Percentiles rank a stretch among this genome's conserved stretches.
These are phyloP conservation scores for Scaeva pyrastri DNA, from an alignment of 2,888 invertebrate genomes.

Conservation along the genomic window DNA sequence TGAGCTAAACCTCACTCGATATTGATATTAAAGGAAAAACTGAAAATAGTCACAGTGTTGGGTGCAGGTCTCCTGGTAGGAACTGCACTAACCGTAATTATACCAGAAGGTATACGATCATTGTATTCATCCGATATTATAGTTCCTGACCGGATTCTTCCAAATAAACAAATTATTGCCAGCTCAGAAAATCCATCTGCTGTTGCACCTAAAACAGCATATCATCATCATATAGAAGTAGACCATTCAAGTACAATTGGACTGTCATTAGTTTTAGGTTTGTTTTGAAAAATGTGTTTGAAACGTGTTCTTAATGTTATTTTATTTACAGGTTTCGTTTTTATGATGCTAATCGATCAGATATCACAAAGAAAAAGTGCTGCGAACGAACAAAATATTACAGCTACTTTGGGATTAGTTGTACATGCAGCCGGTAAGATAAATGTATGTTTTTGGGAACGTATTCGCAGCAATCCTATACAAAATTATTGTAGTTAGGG, in stretches of 20 bases:
- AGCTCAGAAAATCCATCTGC: slow-evolving; percentile 34
- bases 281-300: neutral
- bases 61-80: slow-evolving; percentile 99
- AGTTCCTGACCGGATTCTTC: neutral
- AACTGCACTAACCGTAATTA: slow-evolving; percentile 98
- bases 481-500: no score
- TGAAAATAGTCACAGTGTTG: slow-evolving; percentile 96
- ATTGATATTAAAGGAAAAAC: slow-evolving; percentile 89
- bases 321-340: slow-evolving; percentile 91
- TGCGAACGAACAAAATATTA: slow-evolving; percentile 90
- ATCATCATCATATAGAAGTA: slow-evolving; percentile 49
- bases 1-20: neutral
- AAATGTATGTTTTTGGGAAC: neutral
- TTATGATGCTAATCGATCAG: slow-evolving; percentile 99
- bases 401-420: slow-evolving; percentile 97
- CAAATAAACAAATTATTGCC: slow-evolving; percentile 18
- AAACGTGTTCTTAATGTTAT: slow-evolving; percentile 43
- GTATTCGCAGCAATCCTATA: no score
- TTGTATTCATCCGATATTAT: slow-evolving; percentile 84
- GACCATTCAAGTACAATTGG: slow-evolving; percentile 88
- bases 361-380: slow-evolving; percentile 85
- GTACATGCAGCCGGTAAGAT: slow-evolving; percentile 96
- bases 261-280: slow-evolving; percentile 93
- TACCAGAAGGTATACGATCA: slow-evolving; percentile 98
- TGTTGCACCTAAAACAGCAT: slow-evolving; percentile 80